phyloP scores from a whole-genome alignment of 2,888 invertebrate species.

The Hydrotaea diabolus region DNA sequence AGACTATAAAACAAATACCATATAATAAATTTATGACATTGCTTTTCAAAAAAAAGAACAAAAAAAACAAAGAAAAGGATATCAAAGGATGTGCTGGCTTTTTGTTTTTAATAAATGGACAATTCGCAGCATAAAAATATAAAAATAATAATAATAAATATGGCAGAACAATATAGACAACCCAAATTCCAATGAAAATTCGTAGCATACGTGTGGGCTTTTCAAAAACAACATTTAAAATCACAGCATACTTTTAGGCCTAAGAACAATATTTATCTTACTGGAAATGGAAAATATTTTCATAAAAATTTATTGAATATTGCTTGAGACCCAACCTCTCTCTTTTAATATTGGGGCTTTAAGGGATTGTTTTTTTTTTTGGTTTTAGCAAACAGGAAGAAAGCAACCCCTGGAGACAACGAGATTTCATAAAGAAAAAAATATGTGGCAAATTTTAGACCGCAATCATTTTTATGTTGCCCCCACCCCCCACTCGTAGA shows the following conservation, averaged over 20 bases:
- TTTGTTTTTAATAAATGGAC: neutral
- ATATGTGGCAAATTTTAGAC: no score
- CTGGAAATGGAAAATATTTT: neutral
- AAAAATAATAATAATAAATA: neutral
- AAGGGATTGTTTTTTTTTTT: neutral
- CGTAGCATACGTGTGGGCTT: no score
- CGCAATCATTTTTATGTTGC: neutral
- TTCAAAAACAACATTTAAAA: neutral
- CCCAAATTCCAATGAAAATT: neutral
- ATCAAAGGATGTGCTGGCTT: neutral
- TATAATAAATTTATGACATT: neutral
- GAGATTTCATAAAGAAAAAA: neutral
- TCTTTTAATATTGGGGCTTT: no score
- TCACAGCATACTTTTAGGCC: neutral
- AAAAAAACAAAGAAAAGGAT: neutral
- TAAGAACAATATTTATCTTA: neutral
- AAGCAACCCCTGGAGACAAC: neutral
- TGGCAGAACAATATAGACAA: neutral
- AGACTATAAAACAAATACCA: no score
- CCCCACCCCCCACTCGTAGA: neutral
- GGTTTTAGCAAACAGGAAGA: no score
- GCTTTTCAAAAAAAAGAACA: no score
- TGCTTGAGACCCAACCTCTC: no score
- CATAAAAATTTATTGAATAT: neutral
- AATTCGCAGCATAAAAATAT: neutral